A percentile compares a stretch with the other conserved stretches of the same genome.
These are phyloP conservation scores for Hycleus cichorii DNA, from an alignment of 1,140 invertebrate genomes.

Conservation along the genomic window DNA sequence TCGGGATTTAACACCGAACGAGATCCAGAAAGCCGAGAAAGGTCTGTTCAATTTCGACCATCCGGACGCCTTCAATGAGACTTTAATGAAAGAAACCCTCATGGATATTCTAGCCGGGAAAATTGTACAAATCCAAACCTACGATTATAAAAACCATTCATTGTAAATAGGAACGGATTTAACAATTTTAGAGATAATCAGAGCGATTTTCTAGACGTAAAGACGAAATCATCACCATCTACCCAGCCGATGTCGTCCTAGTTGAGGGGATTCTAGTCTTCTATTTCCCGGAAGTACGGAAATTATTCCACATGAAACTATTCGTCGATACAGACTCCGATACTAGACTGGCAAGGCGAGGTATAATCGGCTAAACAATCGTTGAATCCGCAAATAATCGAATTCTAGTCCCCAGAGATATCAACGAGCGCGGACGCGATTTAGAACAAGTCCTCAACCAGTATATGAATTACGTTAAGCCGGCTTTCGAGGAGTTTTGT, in stretches of 20 bases:
- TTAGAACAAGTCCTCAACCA: slow-evolving; percentile 92
- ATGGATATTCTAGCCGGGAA: slow-evolving; percentile 74
- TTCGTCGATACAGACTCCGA: slow-evolving; percentile 99
- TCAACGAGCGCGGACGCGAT: slow-evolving; percentile 87
- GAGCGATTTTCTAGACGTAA: slow-evolving; percentile 49
- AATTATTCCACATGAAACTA: slow-evolving; percentile 97
- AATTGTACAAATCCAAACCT: slow-evolving; percentile 80
- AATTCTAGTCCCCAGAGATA: slow-evolving; percentile 79
- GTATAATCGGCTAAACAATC: slow-evolving; percentile 45
- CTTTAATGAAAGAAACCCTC: slow-evolving; percentile 71
- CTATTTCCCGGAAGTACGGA: slow-evolving; percentile 90
- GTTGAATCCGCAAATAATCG: background rate
- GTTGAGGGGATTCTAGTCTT: slow-evolving; percentile 98
- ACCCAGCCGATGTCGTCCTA: slow-evolving; percentile 96
- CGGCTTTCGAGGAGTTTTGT: slow-evolving; percentile 99
- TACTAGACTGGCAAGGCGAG: slow-evolving; percentile 88
- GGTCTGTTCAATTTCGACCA: slow-evolving; percentile 98
- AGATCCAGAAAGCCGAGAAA: slow-evolving; percentile 76
- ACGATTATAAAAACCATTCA: slow-evolving; percentile 82
- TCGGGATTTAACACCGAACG: slow-evolving; percentile 70
- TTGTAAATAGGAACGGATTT: slow-evolving; percentile 51
- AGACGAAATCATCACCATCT: slow-evolving; percentile 71
- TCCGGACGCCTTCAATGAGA: slow-evolving; percentile 88
- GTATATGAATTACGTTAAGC: slow-evolving; percentile 97
- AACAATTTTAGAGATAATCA: background rate